Conservation (phyloP, 2,113 vertebrate species). For the Chelonoidis abingdonii region DNA sequence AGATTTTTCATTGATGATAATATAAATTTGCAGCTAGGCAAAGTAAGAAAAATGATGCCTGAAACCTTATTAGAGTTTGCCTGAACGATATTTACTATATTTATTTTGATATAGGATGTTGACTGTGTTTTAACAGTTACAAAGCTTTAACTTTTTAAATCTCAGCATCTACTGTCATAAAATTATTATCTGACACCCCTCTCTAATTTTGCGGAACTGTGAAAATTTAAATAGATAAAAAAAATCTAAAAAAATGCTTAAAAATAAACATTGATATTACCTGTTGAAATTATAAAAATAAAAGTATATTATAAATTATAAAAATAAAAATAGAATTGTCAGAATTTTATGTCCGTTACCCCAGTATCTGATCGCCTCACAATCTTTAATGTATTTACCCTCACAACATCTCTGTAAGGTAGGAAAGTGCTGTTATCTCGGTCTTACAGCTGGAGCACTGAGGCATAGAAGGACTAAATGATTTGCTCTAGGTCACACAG, state of each 20-base stretch:
- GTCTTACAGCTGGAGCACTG: background rate
- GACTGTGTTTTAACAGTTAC: background rate
- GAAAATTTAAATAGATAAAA: background rate
- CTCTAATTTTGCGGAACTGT: background rate
- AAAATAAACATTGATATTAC: background rate
- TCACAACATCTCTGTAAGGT: background rate
- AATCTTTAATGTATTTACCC: background rate
- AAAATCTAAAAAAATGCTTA: background rate
- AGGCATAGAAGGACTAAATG: background rate
- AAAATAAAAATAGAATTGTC: background rate
- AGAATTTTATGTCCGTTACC: background rate
- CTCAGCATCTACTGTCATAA: background rate
- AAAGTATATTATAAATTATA: background rate
- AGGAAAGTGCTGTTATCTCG: background rate
- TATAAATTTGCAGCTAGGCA: background rate
- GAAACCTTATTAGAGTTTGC: background rate
- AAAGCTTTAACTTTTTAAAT: background rate
- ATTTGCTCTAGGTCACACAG: background rate
- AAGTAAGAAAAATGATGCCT: background rate
- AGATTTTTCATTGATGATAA: background rate
- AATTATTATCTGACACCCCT: background rate
- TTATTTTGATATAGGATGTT: background rate
- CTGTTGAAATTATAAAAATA: background rate
- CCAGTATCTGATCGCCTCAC: background rate
- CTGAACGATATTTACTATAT: background rate